Conservation (phyloP, 2,888 invertebrate species). For the Encarsia formosa region DNA sequence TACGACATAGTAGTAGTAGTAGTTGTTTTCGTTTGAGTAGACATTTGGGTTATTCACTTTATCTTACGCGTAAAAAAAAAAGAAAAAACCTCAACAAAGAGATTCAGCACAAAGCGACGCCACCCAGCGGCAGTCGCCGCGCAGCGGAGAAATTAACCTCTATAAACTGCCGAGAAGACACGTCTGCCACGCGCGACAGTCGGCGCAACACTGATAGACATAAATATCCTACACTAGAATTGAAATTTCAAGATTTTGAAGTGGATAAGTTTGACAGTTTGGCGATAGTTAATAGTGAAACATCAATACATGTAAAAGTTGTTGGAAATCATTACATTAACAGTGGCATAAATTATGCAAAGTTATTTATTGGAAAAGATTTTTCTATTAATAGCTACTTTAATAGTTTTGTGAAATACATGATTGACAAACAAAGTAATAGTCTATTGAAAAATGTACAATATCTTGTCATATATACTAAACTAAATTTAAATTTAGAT, state of each 20-base stretch:
- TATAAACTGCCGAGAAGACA: no score
- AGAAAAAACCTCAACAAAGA: no score
- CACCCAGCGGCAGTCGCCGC: no score
- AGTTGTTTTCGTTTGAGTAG: no score
- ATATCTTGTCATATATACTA: constrained; percentile 35
- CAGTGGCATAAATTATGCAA: constrained; percentile 32
- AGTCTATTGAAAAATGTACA: constrained; percentile 28
- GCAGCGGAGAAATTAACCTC: no score
- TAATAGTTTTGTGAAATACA: constrained; percentile 33
- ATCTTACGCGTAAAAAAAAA: no score
- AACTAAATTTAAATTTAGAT: constrained; percentile 32
- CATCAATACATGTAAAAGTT: constrained; percentile 33
- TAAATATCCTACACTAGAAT: constrained; percentile 35
- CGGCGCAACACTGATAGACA: no score
- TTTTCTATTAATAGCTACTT: constrained; percentile 33
- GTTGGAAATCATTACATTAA: constrained; percentile 31
- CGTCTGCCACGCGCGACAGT: no score
- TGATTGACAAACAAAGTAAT: constrained; percentile 21
- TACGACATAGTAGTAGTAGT: no score
- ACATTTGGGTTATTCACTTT: no score
- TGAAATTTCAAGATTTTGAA: constrained; percentile 33
- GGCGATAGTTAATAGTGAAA: constrained; percentile 30
- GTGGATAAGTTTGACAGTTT: constrained; percentile 25
- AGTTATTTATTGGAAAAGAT: constrained; percentile 31
- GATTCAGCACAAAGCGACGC: no score